Base-by-base conservation (phyloP, 53 echinoderm and acorn worm species). In the Henricia sp. region DNA sequence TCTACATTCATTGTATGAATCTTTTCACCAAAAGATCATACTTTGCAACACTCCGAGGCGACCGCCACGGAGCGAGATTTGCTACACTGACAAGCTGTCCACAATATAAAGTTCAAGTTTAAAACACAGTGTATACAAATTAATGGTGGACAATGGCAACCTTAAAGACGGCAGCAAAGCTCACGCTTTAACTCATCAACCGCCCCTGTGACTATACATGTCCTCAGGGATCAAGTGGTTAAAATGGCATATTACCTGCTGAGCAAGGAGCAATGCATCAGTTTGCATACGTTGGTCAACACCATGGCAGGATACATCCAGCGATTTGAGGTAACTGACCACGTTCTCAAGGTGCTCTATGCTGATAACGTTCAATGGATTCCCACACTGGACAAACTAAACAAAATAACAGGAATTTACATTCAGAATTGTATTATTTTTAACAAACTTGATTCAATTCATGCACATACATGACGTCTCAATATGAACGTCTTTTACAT, bases 381-480 rank as follows among this genome's bases (percentile, higher is more conserved):
- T 80, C 10, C 80, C 80, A 64, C 50, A 64, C 65, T 64, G 48
- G 14, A 80, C 48, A 63, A 62, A 80, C 80, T 80, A 37, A 17
- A 37, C 11, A 36, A 14, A 44, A 13, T 6, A 8, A 44, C 10
- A 44, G n/a, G 21, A 26, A 43, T 1, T 44, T 27, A 37, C 40
- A 6, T 10, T 16, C 13, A 54, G 4, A 21, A 4, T 54, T 10
- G 44, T 9, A 54, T 21, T 19, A 54, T 19, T 19, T 54, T n/a
- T 13, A 9, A 4, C 4, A 3, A 54, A 19, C 8, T 14, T 46
- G 48, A 46, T 4, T 9, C 54, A 54, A 17, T 54, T 16, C 4
- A 10, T 54, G 54, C 54, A 13, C 20, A 9, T n/a, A 9, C 13
- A 54, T 13, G 4, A 21, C 20, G 20, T 4, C 4, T 54, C 20